Conservation (phyloP, 2,888 invertebrate genomes). For the Ferrisia virgata region DNA sequence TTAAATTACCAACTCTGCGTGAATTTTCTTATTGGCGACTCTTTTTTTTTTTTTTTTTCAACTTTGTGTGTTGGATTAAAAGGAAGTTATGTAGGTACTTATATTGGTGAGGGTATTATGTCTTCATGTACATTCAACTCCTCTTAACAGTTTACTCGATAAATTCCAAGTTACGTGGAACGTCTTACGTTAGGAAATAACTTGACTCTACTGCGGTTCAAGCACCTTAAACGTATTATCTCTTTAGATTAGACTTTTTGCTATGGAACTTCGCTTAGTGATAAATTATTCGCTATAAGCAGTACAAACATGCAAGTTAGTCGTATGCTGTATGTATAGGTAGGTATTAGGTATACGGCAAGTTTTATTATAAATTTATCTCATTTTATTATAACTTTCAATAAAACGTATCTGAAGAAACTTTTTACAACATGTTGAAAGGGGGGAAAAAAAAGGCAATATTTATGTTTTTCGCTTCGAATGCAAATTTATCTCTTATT, state of each 20-base stretch:
- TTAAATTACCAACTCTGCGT: neutral
- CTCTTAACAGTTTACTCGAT: neutral
- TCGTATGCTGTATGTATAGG: neutral
- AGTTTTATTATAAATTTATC: neutral
- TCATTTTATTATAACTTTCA: neutral
- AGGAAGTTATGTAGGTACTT: neutral
- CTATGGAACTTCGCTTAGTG: neutral
- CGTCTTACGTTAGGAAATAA: neutral
- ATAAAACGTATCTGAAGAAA: neutral
- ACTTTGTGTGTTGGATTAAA: neutral
- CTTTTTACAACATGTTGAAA: neutral
- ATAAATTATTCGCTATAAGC: neutral
- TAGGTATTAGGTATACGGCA: neutral
- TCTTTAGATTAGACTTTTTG: neutral
- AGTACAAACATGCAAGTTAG: neutral
- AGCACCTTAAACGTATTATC: neutral
- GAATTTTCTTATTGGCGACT: neutral
- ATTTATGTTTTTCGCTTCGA: neutral
- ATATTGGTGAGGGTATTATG: no score
- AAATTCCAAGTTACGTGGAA: neutral
- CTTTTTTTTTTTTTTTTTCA: neutral
- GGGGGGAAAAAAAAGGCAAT: neutral
- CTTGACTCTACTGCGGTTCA: neutral
- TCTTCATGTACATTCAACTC: no score
- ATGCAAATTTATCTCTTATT: no score